A percentile compares a stretch with the other conserved stretches of the same genome.
These are phyloP conservation scores for Helicoverpa assulta DNA, from an alignment of 2,888 invertebrate species.

Conservation along the genomic window DNA sequence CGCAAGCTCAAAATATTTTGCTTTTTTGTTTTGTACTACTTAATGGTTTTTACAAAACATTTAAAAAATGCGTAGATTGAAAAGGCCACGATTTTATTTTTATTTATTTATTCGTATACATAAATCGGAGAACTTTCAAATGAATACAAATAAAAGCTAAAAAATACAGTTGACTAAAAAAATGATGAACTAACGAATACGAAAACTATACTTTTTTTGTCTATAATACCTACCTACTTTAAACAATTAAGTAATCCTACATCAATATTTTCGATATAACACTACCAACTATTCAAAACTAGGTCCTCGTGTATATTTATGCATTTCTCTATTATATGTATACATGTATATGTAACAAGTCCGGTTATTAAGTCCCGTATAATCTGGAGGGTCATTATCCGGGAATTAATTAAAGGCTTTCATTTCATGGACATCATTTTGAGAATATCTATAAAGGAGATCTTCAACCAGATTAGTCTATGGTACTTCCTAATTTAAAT, in stretches of 20 bases:
- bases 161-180: too few species aligned
- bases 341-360: slow-evolving; percentile 17
- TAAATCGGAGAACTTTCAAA: too few species aligned
- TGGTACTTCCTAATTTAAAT: slow-evolving; percentile 1
- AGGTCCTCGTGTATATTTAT: slow-evolving; percentile 7
- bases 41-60: neutral
- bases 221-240: too few species aligned
- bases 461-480: slow-evolving; percentile 26
- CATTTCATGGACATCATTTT: slow-evolving; percentile 36
- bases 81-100: too few species aligned
- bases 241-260: too few species aligned
- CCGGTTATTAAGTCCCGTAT: slow-evolving; percentile 37
- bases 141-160: too few species aligned
- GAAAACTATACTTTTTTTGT: too few species aligned
- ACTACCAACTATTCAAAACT: neutral
- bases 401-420: slow-evolving; percentile 52
- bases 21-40: neutral
- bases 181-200: too few species aligned
- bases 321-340: slow-evolving; percentile 22
- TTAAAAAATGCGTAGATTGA: neutral
- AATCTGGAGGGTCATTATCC: slow-evolving; percentile 46
- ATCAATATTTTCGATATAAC: too few species aligned
- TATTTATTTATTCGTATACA: too few species aligned
- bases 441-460: slow-evolving; percentile 11
- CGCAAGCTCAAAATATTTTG: neutral